Percentiles rank a stretch among this genome's conserved stretches.
Evolutionary conservation across 2,888 invertebrate species (phyloP).

Genomic region (Ethmia dodecea): DNA sequence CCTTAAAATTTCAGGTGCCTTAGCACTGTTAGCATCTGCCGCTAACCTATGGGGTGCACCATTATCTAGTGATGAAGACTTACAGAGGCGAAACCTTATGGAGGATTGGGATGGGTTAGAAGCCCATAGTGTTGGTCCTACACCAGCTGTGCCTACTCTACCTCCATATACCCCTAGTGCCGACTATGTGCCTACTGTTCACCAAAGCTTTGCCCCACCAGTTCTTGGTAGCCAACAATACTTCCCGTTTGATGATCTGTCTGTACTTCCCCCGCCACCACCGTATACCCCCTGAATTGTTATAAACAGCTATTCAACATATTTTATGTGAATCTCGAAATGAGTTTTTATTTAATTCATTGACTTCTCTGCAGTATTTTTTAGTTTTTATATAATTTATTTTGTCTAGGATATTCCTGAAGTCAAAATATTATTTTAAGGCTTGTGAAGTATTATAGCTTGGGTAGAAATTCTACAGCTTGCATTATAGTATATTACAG

Average conservation of each 20-base stretch:
- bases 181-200: conserved; percentile 45
- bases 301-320: no score
- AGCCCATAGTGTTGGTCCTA: conserved; percentile 77
- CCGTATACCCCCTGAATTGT: conserved; percentile 73
- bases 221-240: conserved; percentile 61
- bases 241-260: conserved; percentile 68
- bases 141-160: conserved; percentile 73
- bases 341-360: no score
- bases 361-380: no score
- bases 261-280: conserved; percentile 69
- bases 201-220: conserved; percentile 53
- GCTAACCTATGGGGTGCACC: conserved; percentile 81
- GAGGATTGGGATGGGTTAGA: conserved; percentile 81
- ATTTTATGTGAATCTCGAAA: no score
- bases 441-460: no score
- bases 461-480: no score
- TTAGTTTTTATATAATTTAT: no score
- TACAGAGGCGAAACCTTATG: conserved; percentile 75
- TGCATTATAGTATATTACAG: no score
- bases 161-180: conserved; percentile 79
- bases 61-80: conserved; percentile 58
- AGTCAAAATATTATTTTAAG: no score
- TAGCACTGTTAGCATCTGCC: conserved; percentile 82
- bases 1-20: conserved; percentile 73
- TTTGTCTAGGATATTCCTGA: no score